These are phyloP conservation scores for Scaptomyza caliginosa DNA, from an alignment of 2,888 invertebrate species.

Conservation along the genomic window DNA sequence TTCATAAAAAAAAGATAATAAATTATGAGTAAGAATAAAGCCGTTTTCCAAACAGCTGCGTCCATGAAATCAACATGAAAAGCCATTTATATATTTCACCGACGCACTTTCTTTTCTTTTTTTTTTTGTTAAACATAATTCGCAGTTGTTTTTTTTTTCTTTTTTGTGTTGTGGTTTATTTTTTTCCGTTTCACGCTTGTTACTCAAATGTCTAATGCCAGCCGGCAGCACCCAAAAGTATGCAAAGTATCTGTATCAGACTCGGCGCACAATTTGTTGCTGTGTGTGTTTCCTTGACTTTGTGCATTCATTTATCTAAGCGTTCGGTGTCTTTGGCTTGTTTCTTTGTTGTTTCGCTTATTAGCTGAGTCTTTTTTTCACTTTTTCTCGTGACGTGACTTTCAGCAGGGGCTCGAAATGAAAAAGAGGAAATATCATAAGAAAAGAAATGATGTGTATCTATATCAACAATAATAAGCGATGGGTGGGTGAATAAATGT, in stretches of 20 bases:
- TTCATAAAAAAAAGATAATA: conserved; percentile 69
- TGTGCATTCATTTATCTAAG: conserved; percentile 75
- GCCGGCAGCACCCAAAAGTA: conserved; percentile 52
- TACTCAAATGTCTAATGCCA: conserved; percentile 48
- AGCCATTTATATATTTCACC: conserved; percentile 72
- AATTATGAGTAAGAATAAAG: conserved; percentile 57
- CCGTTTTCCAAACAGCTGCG: conserved; percentile 65
- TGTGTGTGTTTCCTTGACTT: conserved; percentile 15
- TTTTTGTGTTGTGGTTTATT: conserved; percentile 35
- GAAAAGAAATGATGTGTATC: conserved; percentile 25
- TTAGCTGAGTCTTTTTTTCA: conserved; percentile 66
- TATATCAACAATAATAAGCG: conserved; percentile 30
- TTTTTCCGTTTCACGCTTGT: conserved; percentile 67
- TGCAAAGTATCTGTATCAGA: conserved; percentile 64
- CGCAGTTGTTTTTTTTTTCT: conserved; percentile 55
- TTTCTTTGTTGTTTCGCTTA: conserved; percentile 66
- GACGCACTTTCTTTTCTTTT: conserved; percentile 11
- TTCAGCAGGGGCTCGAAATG: conserved; percentile 16
- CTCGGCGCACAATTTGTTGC: conserved; percentile 22
- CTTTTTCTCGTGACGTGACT: conserved; percentile 36
- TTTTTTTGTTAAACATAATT: conserved; percentile 50
- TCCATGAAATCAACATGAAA: conserved; percentile 79
- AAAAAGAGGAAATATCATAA: conserved; percentile 19
- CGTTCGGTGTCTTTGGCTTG: conserved; percentile 67
- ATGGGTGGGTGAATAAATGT: conserved; percentile 5